Base-by-base conservation (phyloP, 1,140 invertebrate species). In the Andrena cerasifolii region DNA sequence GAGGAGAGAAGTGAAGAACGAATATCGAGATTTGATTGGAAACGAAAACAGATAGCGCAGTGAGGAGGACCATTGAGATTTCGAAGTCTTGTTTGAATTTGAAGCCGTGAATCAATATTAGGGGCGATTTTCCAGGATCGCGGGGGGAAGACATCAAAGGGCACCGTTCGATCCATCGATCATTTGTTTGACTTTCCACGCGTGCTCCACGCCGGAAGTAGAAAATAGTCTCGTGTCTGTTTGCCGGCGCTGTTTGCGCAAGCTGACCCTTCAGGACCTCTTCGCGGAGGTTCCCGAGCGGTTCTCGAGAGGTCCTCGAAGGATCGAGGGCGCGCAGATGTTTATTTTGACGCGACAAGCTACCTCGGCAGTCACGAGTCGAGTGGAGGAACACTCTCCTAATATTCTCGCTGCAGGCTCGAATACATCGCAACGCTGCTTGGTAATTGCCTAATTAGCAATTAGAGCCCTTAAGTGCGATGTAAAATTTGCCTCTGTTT, bases 321-420 rank as follows among this genome's bases (percentile, higher is more conserved):
- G 45, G 67, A 86, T 86, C 81, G 78, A 72, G 76, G 72, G 83
- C 80, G 83, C 80, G 81, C 89, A 90, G 88, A 89, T 90, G 89
- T 89, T 89, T 91, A 91, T 90, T 91, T 88, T 88, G 80, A 87
- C 83, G 78, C 82, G 61, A 63, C 62, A 24, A 31, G 43, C 43
- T 33, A 26, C 66, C 49, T 71, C 81, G 78, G 49, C 8, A 68
- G 62, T 76, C 73, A 76, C 79, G 73, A 83, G 68, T 83, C 70
- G 74, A 82, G 78, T 82, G 75, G 59, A 56, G 62, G 63, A 80
- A 73, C 54, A 65, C 61, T 67, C 62, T 81, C 49, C 45, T n/a
- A 56, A 16, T 7, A 12, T 33, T 10, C 14, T 61, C 5, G 8
- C 14, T 28, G 8, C 54, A 33, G 2, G n/a, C n/a, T 36, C 26